Evolutionary conservation across 2,888 invertebrate genomes (phyloP).

Genomic region (Therioaphis trifolii): DNA sequence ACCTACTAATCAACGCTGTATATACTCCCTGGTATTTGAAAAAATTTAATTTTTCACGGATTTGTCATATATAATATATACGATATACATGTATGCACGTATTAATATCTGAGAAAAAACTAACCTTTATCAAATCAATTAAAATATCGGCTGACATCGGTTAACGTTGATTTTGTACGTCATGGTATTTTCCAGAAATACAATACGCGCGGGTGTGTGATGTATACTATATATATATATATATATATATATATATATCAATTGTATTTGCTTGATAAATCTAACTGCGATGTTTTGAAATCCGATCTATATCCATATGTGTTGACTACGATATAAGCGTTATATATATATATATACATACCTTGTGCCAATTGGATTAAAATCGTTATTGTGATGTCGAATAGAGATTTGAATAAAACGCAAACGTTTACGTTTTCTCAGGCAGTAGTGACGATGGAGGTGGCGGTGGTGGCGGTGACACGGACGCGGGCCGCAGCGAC

Average conservation of each 20-base stretch:
- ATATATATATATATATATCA: no score
- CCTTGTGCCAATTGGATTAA: background rate
- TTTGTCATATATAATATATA: no score
- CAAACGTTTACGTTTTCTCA: conserved; percentile 68
- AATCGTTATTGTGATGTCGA: background rate
- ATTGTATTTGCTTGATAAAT: conserved; percentile 14
- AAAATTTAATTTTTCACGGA: no score
- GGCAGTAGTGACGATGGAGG: conserved; percentile 75
- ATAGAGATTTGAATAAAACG: background rate
- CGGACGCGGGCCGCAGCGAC: conserved; percentile 66
- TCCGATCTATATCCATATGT: background rate
- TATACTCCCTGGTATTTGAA: no score
- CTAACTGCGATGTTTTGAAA: background rate
- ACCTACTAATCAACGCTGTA: no score
- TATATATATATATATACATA: background rate
- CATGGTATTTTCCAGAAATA: conserved; percentile 5
- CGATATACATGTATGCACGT: no score
- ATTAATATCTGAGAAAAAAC: no score
- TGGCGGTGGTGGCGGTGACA: conserved; percentile 69
- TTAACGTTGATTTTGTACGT: background rate
- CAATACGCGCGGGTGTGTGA: background rate
- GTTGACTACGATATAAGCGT: no score
- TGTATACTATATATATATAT: no score
- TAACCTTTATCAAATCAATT: conserved; percentile 4
- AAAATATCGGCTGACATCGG: background rate